A percentile compares a stretch with the other conserved stretches of the same genome.
These are phyloP conservation scores for Brachyopa scutellaris DNA, from an alignment of 2,888 invertebrate species.

Conservation along the genomic window DNA sequence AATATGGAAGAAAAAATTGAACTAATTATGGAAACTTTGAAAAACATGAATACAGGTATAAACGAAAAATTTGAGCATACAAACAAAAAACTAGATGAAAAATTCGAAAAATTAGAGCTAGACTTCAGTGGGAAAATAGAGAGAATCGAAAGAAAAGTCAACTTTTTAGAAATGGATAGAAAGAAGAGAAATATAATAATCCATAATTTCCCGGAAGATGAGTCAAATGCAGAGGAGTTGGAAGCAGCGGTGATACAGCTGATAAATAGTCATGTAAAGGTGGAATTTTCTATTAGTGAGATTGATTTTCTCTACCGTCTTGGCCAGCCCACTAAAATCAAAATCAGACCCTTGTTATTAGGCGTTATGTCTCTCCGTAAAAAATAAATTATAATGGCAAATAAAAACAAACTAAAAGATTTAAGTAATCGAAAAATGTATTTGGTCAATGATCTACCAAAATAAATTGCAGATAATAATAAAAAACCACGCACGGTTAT, in stretches of 20 bases:
- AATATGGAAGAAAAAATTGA: not conserved
- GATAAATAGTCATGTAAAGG: not conserved
- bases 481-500: not conserved
- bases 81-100: not conserved
- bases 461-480: not conserved
- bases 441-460: not conserved
- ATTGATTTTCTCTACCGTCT: not conserved
- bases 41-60: not conserved
- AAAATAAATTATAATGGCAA: not conserved
- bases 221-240: not conserved
- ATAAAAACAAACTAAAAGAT: not conserved
- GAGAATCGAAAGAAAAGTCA: not conserved
- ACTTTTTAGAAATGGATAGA: not conserved
- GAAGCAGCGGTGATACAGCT: not conserved
- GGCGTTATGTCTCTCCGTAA: too few relatives aligned
- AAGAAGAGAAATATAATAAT: not conserved
- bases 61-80: not conserved
- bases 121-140: not conserved
- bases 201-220: not conserved
- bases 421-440: not conserved
- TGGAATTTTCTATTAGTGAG: too few relatives aligned
- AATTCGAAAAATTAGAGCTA: not conserved
- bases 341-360: too few relatives aligned
- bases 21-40: not conserved
- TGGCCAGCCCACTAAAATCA: too few relatives aligned